These are phyloP conservation scores for Polia nebulosa DNA, from an alignment of 2,888 invertebrate species.

Conservation along the genomic window DNA sequence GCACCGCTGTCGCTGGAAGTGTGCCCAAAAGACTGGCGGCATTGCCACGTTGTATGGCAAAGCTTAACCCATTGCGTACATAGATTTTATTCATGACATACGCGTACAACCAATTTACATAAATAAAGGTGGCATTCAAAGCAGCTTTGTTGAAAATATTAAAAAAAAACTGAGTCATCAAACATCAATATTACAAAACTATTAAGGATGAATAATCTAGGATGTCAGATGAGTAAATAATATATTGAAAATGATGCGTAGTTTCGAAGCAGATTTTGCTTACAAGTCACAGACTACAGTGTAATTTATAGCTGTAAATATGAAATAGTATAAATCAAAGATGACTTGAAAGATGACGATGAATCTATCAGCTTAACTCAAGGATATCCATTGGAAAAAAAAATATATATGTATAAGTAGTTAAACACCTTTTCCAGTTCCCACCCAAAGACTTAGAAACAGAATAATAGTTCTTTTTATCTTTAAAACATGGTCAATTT, in stretches of 20 bases:
- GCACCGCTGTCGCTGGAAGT: too few species aligned
- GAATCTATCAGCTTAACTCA: not conserved
- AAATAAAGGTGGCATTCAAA: constrained; percentile 2
- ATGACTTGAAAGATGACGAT: constrained; percentile 1
- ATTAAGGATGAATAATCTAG: constrained; percentile 6
- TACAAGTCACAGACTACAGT: not conserved
- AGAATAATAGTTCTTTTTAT: not conserved
- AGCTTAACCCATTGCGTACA: too few species aligned
- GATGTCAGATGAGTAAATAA: constrained; percentile 20
- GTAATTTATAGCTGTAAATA: constrained; percentile 2
- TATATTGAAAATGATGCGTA: constrained; percentile 16
- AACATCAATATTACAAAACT: not conserved
- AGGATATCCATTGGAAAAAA: not conserved
- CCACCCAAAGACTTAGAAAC: constrained; percentile 8
- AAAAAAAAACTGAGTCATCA: not conserved
- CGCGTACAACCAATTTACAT: constrained; percentile 5
- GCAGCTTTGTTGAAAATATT: not conserved
- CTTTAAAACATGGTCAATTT: constrained; percentile 21
- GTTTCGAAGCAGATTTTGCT: not conserved
- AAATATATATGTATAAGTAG: not conserved
- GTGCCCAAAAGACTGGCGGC: too few species aligned
- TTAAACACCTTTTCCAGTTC: constrained; percentile 10
- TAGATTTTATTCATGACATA: constrained; percentile 4
- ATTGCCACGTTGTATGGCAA: too few species aligned
- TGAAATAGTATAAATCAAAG: constrained; percentile 13